A percentile compares a stretch with the other conserved stretches of the same genome.
Conservation (phyloP, 2,888 invertebrate species). For the Lordiphosa andalusiaca region DNA sequence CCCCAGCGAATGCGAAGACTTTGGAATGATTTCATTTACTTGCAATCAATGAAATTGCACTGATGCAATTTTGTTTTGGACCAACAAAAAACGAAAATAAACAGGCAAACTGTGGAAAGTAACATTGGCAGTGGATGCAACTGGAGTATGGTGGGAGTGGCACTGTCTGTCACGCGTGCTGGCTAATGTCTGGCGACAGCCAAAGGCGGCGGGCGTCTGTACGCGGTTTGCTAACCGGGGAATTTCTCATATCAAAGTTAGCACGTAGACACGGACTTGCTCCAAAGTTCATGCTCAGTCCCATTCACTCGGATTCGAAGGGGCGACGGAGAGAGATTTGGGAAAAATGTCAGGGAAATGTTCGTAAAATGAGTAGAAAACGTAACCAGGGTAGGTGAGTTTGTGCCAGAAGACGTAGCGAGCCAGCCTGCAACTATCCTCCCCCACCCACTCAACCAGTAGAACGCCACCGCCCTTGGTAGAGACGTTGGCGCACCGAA, state of each 20-base stretch:
- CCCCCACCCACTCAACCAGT: conserved; percentile 10
- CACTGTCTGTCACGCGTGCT: conserved; percentile 48
- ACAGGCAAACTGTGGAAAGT: conserved; percentile 27
- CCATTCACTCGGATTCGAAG: conserved; percentile 32
- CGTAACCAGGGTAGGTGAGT: conserved; percentile 56
- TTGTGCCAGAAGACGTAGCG: conserved; percentile 1
- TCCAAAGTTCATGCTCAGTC: conserved; percentile 38
- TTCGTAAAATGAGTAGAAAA: conserved; percentile 57
- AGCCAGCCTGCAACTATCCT: conserved; percentile 16
- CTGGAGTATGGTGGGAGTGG: conserved; percentile 4
- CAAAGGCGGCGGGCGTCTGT: conserved; percentile 9
- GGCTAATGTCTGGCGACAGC: conserved; percentile 39
- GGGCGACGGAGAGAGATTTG: conserved; percentile 52
- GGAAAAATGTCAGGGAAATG: conserved; percentile 59
- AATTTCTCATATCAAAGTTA: conserved; percentile 59
- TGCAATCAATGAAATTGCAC: conserved; percentile 75
- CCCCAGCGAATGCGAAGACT: conserved; percentile 10
- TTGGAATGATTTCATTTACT: conserved; percentile 72
- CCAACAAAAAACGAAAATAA: conserved; percentile 43
- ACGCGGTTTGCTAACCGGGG: conserved; percentile 16
- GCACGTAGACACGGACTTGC: conserved; percentile 43
- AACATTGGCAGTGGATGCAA: conserved; percentile 16
- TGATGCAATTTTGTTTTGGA: conserved; percentile 64
- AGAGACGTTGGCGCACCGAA: not conserved
- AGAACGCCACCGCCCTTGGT: conserved; percentile 1